Conservation (phyloP, 2,797 vertebrate species). For the Notolepis coatsorum region DNA sequence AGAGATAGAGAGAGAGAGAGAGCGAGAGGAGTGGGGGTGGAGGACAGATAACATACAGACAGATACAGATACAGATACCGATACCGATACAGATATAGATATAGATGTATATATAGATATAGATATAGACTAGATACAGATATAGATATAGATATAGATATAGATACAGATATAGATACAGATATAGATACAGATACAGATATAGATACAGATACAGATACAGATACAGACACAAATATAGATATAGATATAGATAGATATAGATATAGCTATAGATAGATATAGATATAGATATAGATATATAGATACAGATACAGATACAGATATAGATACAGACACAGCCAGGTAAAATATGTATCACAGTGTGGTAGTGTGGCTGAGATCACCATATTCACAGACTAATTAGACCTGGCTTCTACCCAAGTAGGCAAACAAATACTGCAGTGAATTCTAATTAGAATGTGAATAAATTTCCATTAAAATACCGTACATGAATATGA, state of each 20-base stretch:
- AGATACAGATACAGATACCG: not conserved
- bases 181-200: not conserved
- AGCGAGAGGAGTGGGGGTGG: too few relatives aligned
- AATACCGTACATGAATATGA: too few relatives aligned
- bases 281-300: not conserved
- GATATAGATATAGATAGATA: too few relatives aligned
- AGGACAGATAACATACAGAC: too few relatives aligned
- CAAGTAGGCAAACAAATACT: too few relatives aligned
- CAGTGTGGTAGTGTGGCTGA: too few relatives aligned
- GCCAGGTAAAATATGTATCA: not conserved
- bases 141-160: not conserved
- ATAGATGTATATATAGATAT: not conserved
- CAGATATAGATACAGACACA: not conserved
- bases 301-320: not conserved
- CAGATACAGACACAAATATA: not conserved
- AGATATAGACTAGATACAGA: not conserved
- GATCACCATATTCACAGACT: too few relatives aligned
- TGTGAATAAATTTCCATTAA: too few relatives aligned
- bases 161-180: not conserved
- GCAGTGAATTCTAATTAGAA: too few relatives aligned
- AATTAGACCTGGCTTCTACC: too few relatives aligned
- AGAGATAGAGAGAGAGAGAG: not conserved
- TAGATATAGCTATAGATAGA: too few relatives aligned
- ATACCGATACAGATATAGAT: not conserved
- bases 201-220: not conserved